Evolutionary conservation across 2,888 invertebrate genomes (phyloP).

Genomic region (Polymixis flavicincta): DNA sequence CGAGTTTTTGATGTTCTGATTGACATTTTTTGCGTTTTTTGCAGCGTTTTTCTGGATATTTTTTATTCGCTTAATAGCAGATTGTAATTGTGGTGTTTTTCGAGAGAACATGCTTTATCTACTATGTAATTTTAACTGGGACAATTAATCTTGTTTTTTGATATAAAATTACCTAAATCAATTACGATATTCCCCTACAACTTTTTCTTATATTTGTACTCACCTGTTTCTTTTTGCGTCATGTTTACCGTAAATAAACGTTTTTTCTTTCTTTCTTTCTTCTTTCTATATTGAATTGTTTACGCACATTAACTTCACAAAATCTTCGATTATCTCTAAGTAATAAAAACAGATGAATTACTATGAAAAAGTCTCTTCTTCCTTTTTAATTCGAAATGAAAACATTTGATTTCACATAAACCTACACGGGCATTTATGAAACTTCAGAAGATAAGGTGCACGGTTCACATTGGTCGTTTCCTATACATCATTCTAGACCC

Average conservation of each 20-base stretch:
- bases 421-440: too few species aligned
- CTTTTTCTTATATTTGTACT: too few species aligned
- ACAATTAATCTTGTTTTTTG: neutral
- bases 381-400: too few species aligned
- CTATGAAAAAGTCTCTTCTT: neutral
- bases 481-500: too few species aligned
- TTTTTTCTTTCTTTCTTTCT: too few species aligned
- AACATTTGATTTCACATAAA: too few species aligned
- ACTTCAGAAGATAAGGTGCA: too few species aligned
- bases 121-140: neutral
- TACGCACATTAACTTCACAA: neutral
- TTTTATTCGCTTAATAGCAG: neutral
- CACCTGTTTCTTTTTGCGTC: too few species aligned
- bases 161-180: neutral
- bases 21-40: constrained; percentile 35
- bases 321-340: too few species aligned
- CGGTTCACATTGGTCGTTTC: too few species aligned
- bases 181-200: too few species aligned
- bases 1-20: constrained; percentile 78
- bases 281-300: neutral
- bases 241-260: too few species aligned
- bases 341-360: neutral
- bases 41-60: neutral
- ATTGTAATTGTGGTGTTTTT: neutral
- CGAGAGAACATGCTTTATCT: neutral